Base-by-base conservation (phyloP, 1,140 invertebrate species). In the Epicauta chinensis region DNA sequence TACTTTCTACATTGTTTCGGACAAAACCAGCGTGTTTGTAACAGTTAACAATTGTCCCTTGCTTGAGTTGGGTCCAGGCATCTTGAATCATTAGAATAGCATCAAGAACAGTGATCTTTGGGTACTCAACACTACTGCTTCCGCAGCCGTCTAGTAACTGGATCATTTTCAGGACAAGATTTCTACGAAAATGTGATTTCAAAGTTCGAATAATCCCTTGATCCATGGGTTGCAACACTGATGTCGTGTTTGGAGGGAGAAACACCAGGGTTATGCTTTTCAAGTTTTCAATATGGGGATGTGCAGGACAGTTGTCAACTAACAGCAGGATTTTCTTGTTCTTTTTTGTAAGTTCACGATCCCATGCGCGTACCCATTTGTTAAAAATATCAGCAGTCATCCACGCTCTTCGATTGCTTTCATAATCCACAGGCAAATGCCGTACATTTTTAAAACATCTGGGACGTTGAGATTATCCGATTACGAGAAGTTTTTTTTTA, bases 401-500 rank as follows among this genome's bases (percentile, higher is more conserved):
- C 40, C 51, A 58, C 6, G 55, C 47, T 23, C 42, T 53, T 38
- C 39, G 37, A 35, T 62, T 60, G 7, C 35, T 16, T 34, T 42
- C 11, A 15, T 59, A 62, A 16, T 51, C 30, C 12, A 62, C 54
- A 13, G 58, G 55, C 23, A 58, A 32, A 1, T 49, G 50, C 62
- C 66, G 65, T 15, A 61, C 43, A 50, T 61, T 60, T 50, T 67
- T 65, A 59, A 75, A 77, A 60, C 71, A 75, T 13, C 66, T 57
- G 17, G 72, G 73, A 11, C 71, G 73, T 53, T 55, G 47, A 7
- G 58, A 31, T 17, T 42, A 56, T 35, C 57, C 61, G 13, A 64
- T 62, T 16, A 64, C 42, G 2, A 64, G 31, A 15, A 62, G 41
- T 49, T 62, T 77, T 73, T 73, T 75, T 73, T 74, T 72, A 59